A percentile compares a stretch with the other conserved stretches of the same genome.
These are phyloP conservation scores for Drosophila aldrichi DNA, from an alignment of 2,888 invertebrate species.

Conservation along the genomic window DNA sequence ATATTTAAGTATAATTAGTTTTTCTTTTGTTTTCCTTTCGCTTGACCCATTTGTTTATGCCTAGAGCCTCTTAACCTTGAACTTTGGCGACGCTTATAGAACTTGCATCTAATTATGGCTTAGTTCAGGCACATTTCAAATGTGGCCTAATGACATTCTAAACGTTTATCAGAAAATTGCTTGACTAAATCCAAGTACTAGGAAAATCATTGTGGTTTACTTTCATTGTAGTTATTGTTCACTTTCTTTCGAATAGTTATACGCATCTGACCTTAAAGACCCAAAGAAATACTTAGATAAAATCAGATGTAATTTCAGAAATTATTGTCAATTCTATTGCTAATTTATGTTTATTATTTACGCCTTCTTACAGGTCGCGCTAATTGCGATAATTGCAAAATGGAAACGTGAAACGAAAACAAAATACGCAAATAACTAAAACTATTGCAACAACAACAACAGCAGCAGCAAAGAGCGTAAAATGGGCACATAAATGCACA, in stretches of 20 bases:
- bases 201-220: slow-evolving; percentile 8
- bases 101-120: slow-evolving; percentile 32
- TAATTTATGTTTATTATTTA: slow-evolving; percentile 29
- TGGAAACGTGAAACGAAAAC: slow-evolving; percentile 42
- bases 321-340: slow-evolving; percentile 30
- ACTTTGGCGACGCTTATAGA: slow-evolving; percentile 18
- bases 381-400: slow-evolving; percentile 51
- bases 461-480: slow-evolving; percentile 34
- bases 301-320: slow-evolving; percentile 16
- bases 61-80: slow-evolving; percentile 38
- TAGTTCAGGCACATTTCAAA: slow-evolving; percentile 24
- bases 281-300: not conserved
- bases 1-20: not conserved
- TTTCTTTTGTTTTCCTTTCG: slow-evolving; percentile 12
- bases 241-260: slow-evolving; percentile 43
- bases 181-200: not conserved
- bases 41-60: not conserved
- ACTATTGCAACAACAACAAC: slow-evolving; percentile 23
- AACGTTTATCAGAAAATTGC: slow-evolving; percentile 23
- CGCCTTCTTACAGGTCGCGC: slow-evolving; percentile 44
- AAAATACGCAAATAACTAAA: slow-evolving; percentile 29
- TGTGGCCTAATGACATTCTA: slow-evolving; percentile 20
- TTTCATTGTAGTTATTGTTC: not conserved
- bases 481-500: slow-evolving; percentile 56
- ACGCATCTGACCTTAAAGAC: slow-evolving; percentile 36